phyloP scores from a whole-genome alignment of 2,888 invertebrate genomes.

The Limnephilus rhombicus region DNA sequence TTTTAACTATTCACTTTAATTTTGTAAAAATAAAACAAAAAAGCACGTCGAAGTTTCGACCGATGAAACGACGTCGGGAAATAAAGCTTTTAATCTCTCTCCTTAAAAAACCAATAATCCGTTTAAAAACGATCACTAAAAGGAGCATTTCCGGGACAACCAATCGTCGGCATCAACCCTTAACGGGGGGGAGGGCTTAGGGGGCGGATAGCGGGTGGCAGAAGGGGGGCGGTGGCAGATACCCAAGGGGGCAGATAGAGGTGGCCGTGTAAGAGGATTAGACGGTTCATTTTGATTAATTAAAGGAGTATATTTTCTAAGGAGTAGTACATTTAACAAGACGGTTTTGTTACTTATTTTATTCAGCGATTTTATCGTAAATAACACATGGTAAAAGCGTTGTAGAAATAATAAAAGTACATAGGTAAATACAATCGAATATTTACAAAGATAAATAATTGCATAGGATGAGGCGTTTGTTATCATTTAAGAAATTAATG shows the following conservation, averaged over 20 bases:
- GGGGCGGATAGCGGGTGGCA: not conserved
- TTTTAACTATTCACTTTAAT: not conserved
- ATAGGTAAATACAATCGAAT: too few relatives aligned
- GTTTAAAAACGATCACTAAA: slow-evolving; percentile 30
- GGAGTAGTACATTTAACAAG: not conserved
- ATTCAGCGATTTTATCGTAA: not conserved
- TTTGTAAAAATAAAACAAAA: not conserved
- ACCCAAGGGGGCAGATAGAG: not conserved
- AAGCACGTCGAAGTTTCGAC: not conserved
- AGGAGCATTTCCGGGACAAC: slow-evolving; percentile 48
- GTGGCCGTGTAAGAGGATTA: slow-evolving; percentile 28
- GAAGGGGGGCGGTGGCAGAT: not conserved
- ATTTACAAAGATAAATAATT: too few relatives aligned
- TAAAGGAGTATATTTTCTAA: not conserved
- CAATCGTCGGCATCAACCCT: slow-evolving; percentile 55
- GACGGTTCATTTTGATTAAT: slow-evolving; percentile 27
- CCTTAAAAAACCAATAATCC: slow-evolving; percentile 26
- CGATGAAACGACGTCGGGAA: not conserved
- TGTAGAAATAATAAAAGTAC: not conserved
- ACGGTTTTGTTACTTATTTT: not conserved
- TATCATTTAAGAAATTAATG: too few relatives aligned
- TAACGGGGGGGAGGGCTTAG: slow-evolving; percentile 12
- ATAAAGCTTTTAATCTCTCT: slow-evolving; percentile 12
- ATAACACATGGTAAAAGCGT: not conserved
- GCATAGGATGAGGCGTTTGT: too few relatives aligned